phyloP scores from a whole-genome alignment of 1,140 invertebrate species.

The Sycophila sp. region DNA sequence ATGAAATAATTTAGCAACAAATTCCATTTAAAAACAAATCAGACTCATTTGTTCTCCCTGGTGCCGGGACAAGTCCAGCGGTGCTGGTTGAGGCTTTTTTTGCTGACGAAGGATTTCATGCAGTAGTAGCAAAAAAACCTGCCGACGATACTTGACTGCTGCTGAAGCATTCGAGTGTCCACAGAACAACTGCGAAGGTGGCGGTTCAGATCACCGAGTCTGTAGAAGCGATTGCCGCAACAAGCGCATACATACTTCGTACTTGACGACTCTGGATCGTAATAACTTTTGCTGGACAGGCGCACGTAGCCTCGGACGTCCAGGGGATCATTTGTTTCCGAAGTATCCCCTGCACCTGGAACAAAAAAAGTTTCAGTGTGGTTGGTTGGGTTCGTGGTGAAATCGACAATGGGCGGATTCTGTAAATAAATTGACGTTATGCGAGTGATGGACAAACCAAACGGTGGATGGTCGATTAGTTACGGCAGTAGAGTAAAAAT shows the following conservation, averaged over 20 bases:
- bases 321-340: conserved; percentile 2
- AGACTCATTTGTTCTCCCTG: too few relatives aligned
- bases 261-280: neutral
- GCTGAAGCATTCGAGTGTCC: neutral
- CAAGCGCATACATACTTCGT: neutral
- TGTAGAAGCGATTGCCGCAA: conserved; percentile 3
- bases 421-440: too few relatives aligned
- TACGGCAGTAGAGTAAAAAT: too few relatives aligned
- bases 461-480: too few relatives aligned
- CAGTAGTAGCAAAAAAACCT: conserved; percentile 43
- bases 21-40: too few relatives aligned
- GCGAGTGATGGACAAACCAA: too few relatives aligned
- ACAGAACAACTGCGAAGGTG: neutral
- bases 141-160: neutral
- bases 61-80: conserved; percentile 43
- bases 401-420: neutral
- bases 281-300: neutral
- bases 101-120: conserved; percentile 54
- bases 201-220: neutral
- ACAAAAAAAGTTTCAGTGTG: neutral
- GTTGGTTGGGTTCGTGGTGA: neutral
- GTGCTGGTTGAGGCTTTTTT: conserved; percentile 53
- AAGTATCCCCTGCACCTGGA: conserved; percentile 24
- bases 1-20: too few relatives aligned
- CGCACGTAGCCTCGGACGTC: neutral